These are phyloP conservation scores for Coranthus polyacanthus DNA, from an alignment of 2,797 vertebrate genomes.

Conservation along the genomic window DNA sequence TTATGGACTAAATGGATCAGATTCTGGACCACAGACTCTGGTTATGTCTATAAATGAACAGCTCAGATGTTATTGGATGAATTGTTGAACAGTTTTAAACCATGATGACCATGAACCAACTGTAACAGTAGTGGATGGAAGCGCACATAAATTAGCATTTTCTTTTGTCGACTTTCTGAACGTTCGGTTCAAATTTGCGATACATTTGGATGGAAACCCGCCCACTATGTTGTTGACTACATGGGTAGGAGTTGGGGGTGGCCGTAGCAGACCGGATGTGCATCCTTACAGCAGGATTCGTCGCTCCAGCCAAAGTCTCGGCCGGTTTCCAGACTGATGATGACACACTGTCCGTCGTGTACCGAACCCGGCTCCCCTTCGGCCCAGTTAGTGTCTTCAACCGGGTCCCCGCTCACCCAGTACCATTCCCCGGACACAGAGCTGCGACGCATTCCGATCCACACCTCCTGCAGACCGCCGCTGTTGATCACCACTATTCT, in stretches of 20 bases:
- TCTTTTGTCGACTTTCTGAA: too few species aligned
- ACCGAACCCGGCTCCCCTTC: conserved; percentile 37
- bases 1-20: too few species aligned
- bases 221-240: too few species aligned
- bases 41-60: too few species aligned
- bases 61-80: too few species aligned
- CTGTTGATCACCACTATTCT: background rate
- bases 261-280: conserved; percentile 69
- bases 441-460: conserved; percentile 80
- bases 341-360: conserved; percentile 65
- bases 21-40: too few species aligned
- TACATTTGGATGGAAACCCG: too few species aligned
- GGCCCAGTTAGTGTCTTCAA: conserved; percentile 64
- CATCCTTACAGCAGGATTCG: conserved; percentile 65
- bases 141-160: too few species aligned
- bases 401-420: conserved; percentile 49
- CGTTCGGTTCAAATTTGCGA: too few species aligned
- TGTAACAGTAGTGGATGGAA: too few species aligned
- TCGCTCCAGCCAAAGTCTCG: conserved; percentile 63
- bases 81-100: too few species aligned
- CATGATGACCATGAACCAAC: too few species aligned
- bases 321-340: conserved; percentile 23
- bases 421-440: conserved; percentile 73
- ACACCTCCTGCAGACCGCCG: conserved; percentile 13
- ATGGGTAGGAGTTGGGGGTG: background rate